phyloP scores from a whole-genome alignment of 2,113 vertebrate genomes.

The Steatornis caripensis region DNA sequence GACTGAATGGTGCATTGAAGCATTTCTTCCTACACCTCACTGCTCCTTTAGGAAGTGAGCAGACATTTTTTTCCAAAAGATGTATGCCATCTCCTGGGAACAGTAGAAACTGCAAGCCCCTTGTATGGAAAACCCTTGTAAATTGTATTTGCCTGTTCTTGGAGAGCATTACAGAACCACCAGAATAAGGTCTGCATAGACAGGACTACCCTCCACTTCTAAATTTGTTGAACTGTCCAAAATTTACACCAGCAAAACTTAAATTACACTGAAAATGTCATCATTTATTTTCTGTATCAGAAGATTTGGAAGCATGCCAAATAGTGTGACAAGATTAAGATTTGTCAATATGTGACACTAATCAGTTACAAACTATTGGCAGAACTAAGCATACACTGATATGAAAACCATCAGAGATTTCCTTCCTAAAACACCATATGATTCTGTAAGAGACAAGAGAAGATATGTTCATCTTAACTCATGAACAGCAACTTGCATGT shows the following conservation, averaged over 20 bases:
- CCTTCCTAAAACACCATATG: neutral
- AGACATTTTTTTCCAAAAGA: constrained; percentile 40
- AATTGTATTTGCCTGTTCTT: neutral
- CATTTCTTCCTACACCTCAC: constrained; percentile 1
- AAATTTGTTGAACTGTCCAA: neutral
- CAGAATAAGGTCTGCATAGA: neutral
- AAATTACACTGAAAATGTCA: neutral
- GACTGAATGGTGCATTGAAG: neutral
- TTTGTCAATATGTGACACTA: fast-evolving
- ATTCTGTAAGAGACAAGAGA: neutral
- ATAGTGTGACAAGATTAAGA: neutral
- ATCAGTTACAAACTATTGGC: neutral
- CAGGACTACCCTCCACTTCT: neutral
- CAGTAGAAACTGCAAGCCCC: constrained; percentile 26
- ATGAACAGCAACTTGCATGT: neutral
- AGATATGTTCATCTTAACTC: neutral
- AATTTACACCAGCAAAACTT: neutral
- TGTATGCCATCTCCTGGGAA: constrained; percentile 54
- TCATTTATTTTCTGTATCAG: fast-evolving
- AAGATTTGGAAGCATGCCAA: neutral
- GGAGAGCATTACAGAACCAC: neutral
- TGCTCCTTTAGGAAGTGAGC: neutral
- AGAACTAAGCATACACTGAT: neutral
- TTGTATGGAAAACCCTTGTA: neutral
- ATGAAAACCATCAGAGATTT: neutral